Evolutionary conservation across 2,113 vertebrate genomes (phyloP), one percentile per base, ranked within the genome.

Genomic region (Oreocharis arfaki): DNA sequence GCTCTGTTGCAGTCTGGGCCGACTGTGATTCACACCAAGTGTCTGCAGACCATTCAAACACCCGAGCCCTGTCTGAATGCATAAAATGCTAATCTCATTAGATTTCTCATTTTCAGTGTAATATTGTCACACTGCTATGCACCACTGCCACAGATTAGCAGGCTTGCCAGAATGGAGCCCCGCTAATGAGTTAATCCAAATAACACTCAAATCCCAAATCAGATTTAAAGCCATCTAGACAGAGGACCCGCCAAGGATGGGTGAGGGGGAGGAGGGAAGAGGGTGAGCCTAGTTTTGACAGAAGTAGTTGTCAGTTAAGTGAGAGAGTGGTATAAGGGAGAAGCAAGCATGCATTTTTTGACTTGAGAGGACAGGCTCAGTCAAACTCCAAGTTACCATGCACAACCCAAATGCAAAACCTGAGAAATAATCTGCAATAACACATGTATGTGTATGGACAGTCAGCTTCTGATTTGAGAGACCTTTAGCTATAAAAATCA

Each of bases 111-210:
- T 98, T 97, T 97, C 96, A 94, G 91, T 89, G 69, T 97, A 96
- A 98, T 97, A 92, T 91, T 96, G 96, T 97, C 97, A 96, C 96
- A 96, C 89, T 33, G 85, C 96, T 97, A 87, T 97, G 98, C 97
- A 97, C 97, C 97, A 94, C 93, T 95, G 95, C 96, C 90, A 94
- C 93, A 98, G 98, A 98, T 98, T 98, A 98, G 97, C 96, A 76
- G 94, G 85, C 92, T 97, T 97, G 96, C 97, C 96, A 97, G 97
- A 97, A 97, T 2, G 49, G 91, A 98, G 96, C 95, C 95, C 91
- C 18, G 75, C 98, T 98, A 98, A 98, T 98, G 98, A 98, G 97
- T 97, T 98, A 98, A 98, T 98, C 97, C 98, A 98, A 97, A 97
- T 97, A 98, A 97, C 87, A 89, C 96, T 97, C 97, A 97, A 97